These are phyloP conservation scores for Progne subis DNA, from an alignment of 2,113 vertebrate genomes.

Conservation along the genomic window DNA sequence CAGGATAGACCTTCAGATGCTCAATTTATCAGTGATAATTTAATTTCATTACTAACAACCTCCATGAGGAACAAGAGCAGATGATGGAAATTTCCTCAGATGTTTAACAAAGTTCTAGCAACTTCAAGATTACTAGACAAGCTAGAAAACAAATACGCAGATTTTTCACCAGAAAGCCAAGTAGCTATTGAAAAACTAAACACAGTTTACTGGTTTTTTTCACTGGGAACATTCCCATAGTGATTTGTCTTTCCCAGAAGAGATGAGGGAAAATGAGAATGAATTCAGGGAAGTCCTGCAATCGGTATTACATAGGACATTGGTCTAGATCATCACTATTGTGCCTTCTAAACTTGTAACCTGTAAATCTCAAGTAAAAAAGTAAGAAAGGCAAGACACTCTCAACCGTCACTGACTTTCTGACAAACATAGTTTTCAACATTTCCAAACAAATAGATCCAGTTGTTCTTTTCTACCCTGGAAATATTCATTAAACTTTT, in stretches of 20 bases:
- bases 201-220: not conserved
- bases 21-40: not conserved
- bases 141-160: not conserved
- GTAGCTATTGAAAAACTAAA: not conserved
- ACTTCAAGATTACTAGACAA: not conserved
- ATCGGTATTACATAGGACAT: rapidly evolving
- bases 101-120: not conserved
- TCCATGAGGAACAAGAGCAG: not conserved
- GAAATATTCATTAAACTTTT: not conserved
- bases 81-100: not conserved
- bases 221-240: not conserved
- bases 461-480: not conserved
- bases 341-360: not conserved
- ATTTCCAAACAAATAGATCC: conserved; percentile 8
- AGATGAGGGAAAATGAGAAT: not conserved
- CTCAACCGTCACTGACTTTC: not conserved
- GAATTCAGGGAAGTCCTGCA: not conserved
- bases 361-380: not conserved
- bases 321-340: not conserved
- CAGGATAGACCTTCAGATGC: not conserved
- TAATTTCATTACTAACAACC: not conserved
- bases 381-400: not conserved
- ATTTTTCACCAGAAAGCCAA: not conserved
- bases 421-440: not conserved
- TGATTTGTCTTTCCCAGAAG: not conserved